Evolutionary conservation across 2,797 vertebrate species (phyloP).

Genomic region (Calcarius lapponicus): DNA sequence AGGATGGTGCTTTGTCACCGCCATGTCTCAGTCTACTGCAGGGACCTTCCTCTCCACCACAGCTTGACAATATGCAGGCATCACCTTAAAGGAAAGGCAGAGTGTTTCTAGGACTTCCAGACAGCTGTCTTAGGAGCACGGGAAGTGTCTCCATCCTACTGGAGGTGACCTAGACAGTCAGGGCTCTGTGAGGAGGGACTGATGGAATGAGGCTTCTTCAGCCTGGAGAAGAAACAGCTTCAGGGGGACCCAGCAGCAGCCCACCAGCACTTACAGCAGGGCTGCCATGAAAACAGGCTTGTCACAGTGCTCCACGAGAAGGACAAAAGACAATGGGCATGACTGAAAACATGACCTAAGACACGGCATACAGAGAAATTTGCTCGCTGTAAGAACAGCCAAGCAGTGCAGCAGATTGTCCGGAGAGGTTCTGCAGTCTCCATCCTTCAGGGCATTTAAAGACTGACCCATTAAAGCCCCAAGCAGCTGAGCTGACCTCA

Average conservation of each 20-base stretch:
- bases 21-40: not conserved
- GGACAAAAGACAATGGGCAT: not conserved
- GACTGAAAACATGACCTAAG: not conserved
- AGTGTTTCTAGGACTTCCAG: not conserved
- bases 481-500: not conserved
- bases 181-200: not conserved
- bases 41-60: not conserved
- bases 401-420: not conserved
- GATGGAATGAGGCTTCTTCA: not conserved
- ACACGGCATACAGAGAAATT: not conserved
- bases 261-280: not conserved
- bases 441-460: not conserved
- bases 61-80: not conserved
- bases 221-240: not conserved
- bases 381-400: not conserved
- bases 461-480: accelerated
- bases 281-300: not conserved
- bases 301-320: not conserved
- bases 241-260: not conserved
- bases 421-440: not conserved
- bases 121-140: not conserved
- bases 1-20: not conserved
- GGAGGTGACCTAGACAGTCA: not conserved
- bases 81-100: not conserved
- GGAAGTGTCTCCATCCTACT: not conserved